A percentile compares a stretch with the other conserved stretches of the same genome.
Conservation (phyloP, 2,113 vertebrate genomes). For the Ciconia boyciana region DNA sequence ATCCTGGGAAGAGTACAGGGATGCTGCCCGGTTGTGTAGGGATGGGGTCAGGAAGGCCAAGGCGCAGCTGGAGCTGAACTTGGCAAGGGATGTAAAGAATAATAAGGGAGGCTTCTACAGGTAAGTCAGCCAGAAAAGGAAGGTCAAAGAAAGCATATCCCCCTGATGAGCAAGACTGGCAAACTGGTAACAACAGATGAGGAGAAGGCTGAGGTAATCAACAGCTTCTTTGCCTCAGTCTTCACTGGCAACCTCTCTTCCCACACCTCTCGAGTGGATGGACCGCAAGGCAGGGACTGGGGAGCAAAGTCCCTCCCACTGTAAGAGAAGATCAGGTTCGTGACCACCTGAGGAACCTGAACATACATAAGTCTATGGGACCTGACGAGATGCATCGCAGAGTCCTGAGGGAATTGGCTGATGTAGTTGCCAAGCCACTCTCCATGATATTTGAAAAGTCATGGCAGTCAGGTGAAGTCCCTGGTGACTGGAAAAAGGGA, state of each 20-base stretch:
- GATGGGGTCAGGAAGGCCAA: neutral
- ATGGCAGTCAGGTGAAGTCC: too few relatives aligned
- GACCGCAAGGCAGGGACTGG: neutral
- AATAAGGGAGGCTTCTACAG: neutral
- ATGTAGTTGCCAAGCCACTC: neutral
- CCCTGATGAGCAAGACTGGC: neutral
- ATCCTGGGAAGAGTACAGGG: neutral
- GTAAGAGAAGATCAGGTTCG: neutral
- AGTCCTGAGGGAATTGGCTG: neutral
- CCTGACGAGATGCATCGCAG: neutral
- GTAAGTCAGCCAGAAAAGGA: neutral
- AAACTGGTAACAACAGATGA: accelerated
- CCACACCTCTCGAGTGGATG: neutral
- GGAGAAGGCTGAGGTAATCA: neutral
- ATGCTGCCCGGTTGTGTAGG: neutral
- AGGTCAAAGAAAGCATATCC: neutral
- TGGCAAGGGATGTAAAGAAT: neutral
- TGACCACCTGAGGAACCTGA: neutral
- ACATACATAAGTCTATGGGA: neutral
- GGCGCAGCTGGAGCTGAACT: neutral
- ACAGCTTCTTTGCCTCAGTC: neutral
- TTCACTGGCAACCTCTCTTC: neutral
- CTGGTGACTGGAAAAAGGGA: too few relatives aligned
- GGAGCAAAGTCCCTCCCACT: neutral
- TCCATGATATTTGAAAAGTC: neutral